Evolutionary conservation across 2,888 invertebrate genomes (phyloP).

Genomic region (Chydorus sphaericus): DNA sequence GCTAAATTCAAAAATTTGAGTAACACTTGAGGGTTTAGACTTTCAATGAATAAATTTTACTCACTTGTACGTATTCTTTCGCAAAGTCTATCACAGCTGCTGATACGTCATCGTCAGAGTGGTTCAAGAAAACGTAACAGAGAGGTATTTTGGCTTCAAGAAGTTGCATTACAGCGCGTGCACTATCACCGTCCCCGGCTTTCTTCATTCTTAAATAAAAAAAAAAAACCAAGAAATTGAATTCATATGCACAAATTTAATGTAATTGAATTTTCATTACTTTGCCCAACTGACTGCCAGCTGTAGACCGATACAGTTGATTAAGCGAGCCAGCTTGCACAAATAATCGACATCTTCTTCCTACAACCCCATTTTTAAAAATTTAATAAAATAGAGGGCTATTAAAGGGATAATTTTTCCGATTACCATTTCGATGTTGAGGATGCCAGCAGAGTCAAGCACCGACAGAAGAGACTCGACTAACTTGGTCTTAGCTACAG

Average conservation of each 20-base stretch:
- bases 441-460: slow-evolving; percentile 29
- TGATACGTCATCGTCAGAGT: slow-evolving; percentile 38
- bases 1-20: slow-evolving; percentile 19
- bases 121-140: slow-evolving; percentile 32
- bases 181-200: slow-evolving; percentile 23
- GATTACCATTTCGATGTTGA: slow-evolving; percentile 28
- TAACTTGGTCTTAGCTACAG: slow-evolving; percentile 35
- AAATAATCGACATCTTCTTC: slow-evolving; percentile 36
- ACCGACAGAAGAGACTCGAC: slow-evolving; percentile 34
- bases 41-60: slow-evolving; percentile 1
- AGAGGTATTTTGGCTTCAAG: slow-evolving; percentile 33
- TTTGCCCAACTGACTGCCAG: slow-evolving; percentile 33
- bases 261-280: slow-evolving; percentile 21
- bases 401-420: slow-evolving; percentile 1
- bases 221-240: neutral
- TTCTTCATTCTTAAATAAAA: slow-evolving; percentile 24
- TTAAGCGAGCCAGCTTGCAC: slow-evolving; percentile 33
- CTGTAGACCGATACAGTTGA: slow-evolving; percentile 35
- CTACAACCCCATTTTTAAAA: slow-evolving; percentile 22
- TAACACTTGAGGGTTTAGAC: neutral
- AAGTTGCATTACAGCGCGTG: slow-evolving; percentile 22
- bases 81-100: slow-evolving; percentile 33
- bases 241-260: neutral
- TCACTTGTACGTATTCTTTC: slow-evolving; percentile 32
- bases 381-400: neutral